Evolutionary conservation across 2,113 vertebrate genomes (phyloP), one percentile per base, ranked within the genome.

Genomic region (Accipiter virgatus): DNA sequence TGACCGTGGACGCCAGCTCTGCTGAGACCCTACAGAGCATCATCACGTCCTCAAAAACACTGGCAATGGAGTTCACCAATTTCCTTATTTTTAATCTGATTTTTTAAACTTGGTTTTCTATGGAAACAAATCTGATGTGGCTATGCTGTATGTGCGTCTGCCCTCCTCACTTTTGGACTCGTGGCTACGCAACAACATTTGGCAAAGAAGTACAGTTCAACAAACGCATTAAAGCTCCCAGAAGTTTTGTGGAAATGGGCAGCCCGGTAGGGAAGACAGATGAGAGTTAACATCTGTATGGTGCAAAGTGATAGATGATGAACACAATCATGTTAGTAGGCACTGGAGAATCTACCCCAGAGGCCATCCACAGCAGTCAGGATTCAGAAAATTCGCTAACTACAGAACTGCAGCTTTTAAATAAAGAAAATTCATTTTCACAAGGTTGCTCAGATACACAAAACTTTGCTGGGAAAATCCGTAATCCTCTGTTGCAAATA

Each of bases 401-500:
- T 56, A 61, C 31, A 81, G 31, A 91, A 59, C 59, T 84, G 45
- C 1, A 6, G n/a, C n/a, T 89, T 87, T 65, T 67, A 87, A 50
- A 88, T 72, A 88, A 67, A 86, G 34, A 94, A 89, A 95, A 56
- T 40, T 43, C 12, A 45, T 47, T 89, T 93, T 77, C 53, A 74
- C 73, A 86, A 87, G 80, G 29, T 88, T 59, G 72, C 77, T 85
- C 40, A 75, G 75, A 48, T 26, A 78, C 34, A 86, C 83, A 92
- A 68, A 73, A 87, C 31, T 56, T 87, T n/a, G 17, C 88, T 83
- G 20, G 5, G 29, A 67, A 67, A 63, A 38, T 73, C 86, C 9
- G 20, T 88, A 94, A 95, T 91, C 88, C 82, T 86, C 94, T 42
- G 36, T 47, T 81, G 77, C 83, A 94, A 95, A 96, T 96, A 96